Conservation (phyloP, 1,140 invertebrate species). For the Delia radicum region DNA sequence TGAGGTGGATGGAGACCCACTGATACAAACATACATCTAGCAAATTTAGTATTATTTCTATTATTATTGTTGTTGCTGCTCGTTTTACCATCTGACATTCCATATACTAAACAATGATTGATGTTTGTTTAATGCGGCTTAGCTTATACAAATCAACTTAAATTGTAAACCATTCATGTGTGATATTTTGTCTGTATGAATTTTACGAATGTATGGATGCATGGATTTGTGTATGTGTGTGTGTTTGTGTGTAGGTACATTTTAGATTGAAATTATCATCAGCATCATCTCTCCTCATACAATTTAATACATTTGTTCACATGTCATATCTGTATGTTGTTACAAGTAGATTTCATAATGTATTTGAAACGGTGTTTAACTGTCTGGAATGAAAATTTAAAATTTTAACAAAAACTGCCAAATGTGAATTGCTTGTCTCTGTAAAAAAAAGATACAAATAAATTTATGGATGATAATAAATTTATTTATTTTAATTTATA, state of each 20-base stretch:
- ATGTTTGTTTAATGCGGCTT: constrained; percentile 2
- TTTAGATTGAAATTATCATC: neutral
- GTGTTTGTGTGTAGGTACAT: neutral
- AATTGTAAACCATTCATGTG: neutral
- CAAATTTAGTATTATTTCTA: neutral
- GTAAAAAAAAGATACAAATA: no score
- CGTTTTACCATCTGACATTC: neutral
- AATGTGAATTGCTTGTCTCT: neutral
- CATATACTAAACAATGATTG: constrained; percentile 3
- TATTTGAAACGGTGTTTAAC: neutral
- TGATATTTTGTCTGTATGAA: neutral
- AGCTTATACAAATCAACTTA: neutral
- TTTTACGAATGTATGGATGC: no score
- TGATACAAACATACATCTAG: no score
- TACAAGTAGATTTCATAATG: neutral
- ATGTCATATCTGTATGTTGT: neutral
- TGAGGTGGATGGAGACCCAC: no score
- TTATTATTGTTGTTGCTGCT: neutral
- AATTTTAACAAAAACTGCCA: neutral
- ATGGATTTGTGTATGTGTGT: no score
- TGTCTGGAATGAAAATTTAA: constrained; percentile 1
- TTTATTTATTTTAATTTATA: no score
- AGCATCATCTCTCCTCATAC: neutral
- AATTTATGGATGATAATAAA: no score
- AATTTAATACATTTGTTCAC: neutral